Conservation (phyloP, 37 sponge, comb jelly and placozoan genomes). For the Crambe crambe region DNA sequence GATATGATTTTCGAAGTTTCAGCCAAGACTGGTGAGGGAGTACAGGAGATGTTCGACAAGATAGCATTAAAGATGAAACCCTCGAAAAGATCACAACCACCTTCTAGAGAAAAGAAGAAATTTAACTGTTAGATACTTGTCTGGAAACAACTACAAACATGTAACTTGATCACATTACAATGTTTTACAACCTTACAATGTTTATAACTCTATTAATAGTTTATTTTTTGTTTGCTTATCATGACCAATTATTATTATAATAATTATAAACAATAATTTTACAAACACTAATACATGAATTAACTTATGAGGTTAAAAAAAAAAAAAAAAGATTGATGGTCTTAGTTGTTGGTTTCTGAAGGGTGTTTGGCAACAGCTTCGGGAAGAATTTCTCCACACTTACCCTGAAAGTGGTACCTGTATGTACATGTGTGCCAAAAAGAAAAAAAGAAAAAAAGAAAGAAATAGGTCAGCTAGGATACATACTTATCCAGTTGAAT, state of each 20-base stretch:
- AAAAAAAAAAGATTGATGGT: no score
- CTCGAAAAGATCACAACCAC: background rate
- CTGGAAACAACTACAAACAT: no score
- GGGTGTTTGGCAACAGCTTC: conserved; percentile 69
- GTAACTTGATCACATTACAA: no score
- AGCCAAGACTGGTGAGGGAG: conserved; percentile 40
- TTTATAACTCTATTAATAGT: no score
- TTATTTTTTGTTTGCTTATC: no score
- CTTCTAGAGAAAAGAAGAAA: background rate
- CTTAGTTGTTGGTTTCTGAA: conserved; percentile 22
- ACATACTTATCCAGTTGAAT: no score
- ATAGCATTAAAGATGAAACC: conserved; percentile 64
- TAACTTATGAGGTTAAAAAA: no score
- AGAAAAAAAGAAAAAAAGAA: background rate
- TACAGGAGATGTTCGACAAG: conserved; percentile 61
- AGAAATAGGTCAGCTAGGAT: no score
- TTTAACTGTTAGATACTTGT: background rate
- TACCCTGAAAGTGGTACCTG: conserved; percentile 92
- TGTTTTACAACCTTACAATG: no score
- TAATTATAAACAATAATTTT: no score
- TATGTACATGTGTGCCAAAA: background rate
- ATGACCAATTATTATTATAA: no score
- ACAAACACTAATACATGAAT: no score
- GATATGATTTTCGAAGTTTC: conserved; percentile 73
- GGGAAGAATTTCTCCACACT: conserved; percentile 87